Base-by-base conservation (phyloP, 2,888 invertebrate species). In the Noctua janthina region DNA sequence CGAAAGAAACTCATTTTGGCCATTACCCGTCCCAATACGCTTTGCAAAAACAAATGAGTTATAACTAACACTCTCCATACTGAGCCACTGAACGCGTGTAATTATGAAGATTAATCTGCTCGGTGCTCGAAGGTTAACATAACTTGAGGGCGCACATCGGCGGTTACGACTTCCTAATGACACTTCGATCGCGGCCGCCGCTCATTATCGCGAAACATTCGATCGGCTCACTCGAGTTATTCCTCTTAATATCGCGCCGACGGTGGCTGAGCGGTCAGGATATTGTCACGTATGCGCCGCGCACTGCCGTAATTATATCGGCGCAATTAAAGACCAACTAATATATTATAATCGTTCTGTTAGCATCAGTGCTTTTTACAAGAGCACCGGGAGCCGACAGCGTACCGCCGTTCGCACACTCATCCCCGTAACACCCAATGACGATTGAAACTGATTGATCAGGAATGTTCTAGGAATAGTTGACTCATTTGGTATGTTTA, bases 331-430 rank as follows among this genome's bases (percentile, higher is more conserved):
- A 96, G 94, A 91, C 93, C 93, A 95, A 96, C 97, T 96, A 97
- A 97, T 97, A 97, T 96, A 97, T 96, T 96, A 97, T 97, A 97
- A 97, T 96, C 96, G 96, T 94, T 95, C 95, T 92, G 95, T 96
- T 94, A 96, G 95, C 94, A 94, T 95, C 93, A 93, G 91, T 91
- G 82, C 92, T 97, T 97, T 97, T 97, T 96, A 91, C 94, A 91
- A 96, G 93, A 96, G 96, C 88, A 83, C 85, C 87, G 85, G 90
- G 89, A 91, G 95, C 96, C 95, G 96, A 92, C 94, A 92, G 91
- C 90, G 91, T 89, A 90, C 91, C 92, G 91, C 91, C 92, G 93
- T 93, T 94, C 94, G 89, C 94, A 93, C 92, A 88, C 88, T 93
- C 93, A 90, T 89, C 90, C 91, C 92, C 85, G 91, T 92, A 93